phyloP scores from a whole-genome alignment of 2,888 invertebrate genomes.

The Hypena proboscidalis region DNA sequence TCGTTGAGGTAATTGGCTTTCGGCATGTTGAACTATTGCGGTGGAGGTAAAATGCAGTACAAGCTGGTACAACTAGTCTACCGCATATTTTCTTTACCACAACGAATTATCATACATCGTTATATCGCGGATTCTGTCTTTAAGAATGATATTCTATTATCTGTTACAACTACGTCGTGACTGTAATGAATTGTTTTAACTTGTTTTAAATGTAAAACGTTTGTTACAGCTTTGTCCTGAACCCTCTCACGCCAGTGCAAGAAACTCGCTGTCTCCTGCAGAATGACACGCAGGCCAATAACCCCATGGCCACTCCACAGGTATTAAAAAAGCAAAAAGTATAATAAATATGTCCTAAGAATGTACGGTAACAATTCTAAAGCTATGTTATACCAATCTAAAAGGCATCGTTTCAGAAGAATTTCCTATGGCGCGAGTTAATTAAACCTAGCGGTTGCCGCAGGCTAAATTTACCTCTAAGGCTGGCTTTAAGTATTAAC shows the following conservation, averaged over 20 bases:
- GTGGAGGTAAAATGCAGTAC: no score
- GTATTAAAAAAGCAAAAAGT: constrained; percentile 49
- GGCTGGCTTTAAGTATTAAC: constrained; percentile 25
- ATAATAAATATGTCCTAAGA: neutral
- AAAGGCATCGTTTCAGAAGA: constrained; percentile 16
- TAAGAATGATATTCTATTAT: no score
- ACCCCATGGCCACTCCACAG: constrained; percentile 93
- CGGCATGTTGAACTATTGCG: neutral
- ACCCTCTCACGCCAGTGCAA: constrained; percentile 96
- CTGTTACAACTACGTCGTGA: no score
- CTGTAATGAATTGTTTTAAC: no score
- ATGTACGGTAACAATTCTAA: no score
- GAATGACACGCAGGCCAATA: constrained; percentile 96
- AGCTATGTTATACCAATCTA: constrained; percentile 1
- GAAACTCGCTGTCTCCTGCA: constrained; percentile 96
- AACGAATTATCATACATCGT: no score
- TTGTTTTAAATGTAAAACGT: constrained; percentile 27
- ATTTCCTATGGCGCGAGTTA: constrained; percentile 16
- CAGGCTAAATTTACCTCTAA: constrained; percentile 20
- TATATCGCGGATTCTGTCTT: no score
- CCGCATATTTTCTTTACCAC: no score
- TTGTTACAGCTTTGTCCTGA: constrained; percentile 93
- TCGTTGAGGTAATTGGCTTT: constrained; percentile 3
- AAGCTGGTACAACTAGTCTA: no score
- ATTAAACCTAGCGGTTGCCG: constrained; percentile 23